These are phyloP conservation scores for Napeogenes sylphis DNA, from an alignment of 2,888 invertebrate genomes.

Conservation along the genomic window DNA sequence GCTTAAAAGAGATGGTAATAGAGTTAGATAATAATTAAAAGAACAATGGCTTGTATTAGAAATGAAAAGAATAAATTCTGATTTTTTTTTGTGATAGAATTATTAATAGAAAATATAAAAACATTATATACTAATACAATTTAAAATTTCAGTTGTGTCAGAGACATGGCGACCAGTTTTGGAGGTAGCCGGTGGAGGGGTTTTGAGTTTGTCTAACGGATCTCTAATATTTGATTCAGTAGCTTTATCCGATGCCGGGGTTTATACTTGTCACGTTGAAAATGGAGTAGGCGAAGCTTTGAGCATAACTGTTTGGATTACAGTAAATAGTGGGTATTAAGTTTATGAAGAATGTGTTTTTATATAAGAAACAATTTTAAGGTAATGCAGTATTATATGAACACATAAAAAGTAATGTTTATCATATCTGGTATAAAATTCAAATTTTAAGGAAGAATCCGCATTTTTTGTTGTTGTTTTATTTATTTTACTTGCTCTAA, in stretches of 20 bases:
- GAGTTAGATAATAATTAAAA: not conserved
- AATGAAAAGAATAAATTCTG: no score
- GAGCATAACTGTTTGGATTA: constrained; percentile 72
- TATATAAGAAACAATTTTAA: constrained; percentile 11
- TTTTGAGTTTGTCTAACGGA: constrained; percentile 69
- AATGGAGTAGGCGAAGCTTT: constrained; percentile 74
- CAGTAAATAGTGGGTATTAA: constrained; percentile 68
- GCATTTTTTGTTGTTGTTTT: no score
- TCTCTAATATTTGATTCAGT: constrained; percentile 70
- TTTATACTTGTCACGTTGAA: constrained; percentile 72
- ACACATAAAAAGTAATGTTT: no score
- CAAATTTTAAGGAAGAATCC: not conserved
- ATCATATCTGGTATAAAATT: no score
- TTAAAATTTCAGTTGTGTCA: constrained; percentile 51
- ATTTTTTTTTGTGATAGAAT: no score
- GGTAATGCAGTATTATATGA: no score
- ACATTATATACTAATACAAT: not conserved
- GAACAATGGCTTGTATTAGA: no score
- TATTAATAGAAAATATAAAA: not conserved
- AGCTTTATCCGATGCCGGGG: constrained; percentile 66
- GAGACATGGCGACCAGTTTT: constrained; percentile 70
- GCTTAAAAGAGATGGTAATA: constrained; percentile 83
- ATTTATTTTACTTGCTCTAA: not conserved
- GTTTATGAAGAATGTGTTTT: not conserved
- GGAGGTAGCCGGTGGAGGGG: constrained; percentile 71